A percentile compares a stretch with the other conserved stretches of the same genome.
phyloP scores from a whole-genome alignment of 2,113 vertebrate species.

The Sterna hirundo region DNA sequence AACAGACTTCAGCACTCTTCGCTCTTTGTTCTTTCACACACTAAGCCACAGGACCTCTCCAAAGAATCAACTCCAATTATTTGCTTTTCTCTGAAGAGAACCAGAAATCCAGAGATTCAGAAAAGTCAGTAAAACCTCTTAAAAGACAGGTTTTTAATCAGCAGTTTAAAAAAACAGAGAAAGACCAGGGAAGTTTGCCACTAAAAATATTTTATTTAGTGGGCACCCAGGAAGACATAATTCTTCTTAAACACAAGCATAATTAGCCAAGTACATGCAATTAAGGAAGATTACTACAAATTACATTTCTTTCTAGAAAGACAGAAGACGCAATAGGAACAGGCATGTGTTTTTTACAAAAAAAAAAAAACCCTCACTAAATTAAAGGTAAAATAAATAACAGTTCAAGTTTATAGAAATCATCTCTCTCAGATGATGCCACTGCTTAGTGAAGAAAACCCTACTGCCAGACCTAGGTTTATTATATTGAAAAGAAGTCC shows the following conservation, averaged over 20 bases:
- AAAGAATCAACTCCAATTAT: background rate
- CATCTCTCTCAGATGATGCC: background rate
- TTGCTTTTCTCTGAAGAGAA: background rate
- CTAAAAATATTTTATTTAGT: background rate
- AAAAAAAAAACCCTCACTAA: background rate
- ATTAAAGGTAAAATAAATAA: background rate
- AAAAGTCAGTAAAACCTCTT: background rate
- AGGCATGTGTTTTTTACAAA: background rate
- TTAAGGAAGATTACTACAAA: background rate
- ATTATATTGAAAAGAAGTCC: background rate
- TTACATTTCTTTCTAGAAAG: background rate
- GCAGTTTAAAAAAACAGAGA: background rate
- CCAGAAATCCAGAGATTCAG: background rate
- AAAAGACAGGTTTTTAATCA: background rate
- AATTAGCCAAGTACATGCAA: background rate
- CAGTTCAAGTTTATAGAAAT: background rate
- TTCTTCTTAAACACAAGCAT: background rate
- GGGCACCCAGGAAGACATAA: background rate
- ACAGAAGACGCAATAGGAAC: background rate
- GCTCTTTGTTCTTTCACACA: background rate
- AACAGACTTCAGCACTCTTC: background rate
- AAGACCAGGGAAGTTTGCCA: background rate
- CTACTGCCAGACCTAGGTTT: background rate
- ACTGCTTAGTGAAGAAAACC: background rate
- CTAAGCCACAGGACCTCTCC: background rate